Percentiles rank a stretch among this genome's conserved stretches.
Conservation (phyloP, 2,888 invertebrate species). For the Deroplatys truncata region DNA sequence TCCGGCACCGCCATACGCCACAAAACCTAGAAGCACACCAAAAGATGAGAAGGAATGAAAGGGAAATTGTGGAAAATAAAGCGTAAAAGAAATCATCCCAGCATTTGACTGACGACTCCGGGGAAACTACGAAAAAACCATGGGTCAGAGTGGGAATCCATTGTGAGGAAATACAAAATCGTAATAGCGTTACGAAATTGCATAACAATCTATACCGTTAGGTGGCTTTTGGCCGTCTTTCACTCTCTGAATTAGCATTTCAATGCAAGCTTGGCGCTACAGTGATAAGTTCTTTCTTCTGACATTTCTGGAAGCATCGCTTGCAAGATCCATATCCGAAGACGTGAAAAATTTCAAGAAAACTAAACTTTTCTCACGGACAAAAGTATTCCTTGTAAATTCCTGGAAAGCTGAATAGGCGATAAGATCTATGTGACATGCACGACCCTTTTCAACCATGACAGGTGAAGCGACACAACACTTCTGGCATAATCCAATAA, state of each 20-base stretch:
- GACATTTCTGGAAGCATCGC: background rate
- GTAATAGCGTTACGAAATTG: too few relatives aligned
- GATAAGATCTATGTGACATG: background rate
- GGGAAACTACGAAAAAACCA: too few relatives aligned
- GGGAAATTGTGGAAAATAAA: too few relatives aligned
- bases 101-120: too few relatives aligned
- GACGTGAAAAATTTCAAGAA: background rate
- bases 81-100: too few relatives aligned
- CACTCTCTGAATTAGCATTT: background rate
- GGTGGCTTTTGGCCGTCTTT: background rate
- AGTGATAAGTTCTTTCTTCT: background rate
- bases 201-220: too few relatives aligned
- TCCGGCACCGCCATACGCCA: too few relatives aligned
- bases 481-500: background rate
- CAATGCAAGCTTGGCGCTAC: background rate
- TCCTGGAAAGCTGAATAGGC: background rate
- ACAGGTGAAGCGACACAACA: background rate
- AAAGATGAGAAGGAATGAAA: too few relatives aligned
- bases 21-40: too few relatives aligned
- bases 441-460: background rate
- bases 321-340: background rate
- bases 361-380: background rate
- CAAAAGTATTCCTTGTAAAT: background rate
- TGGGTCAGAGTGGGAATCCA: too few relatives aligned
- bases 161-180: too few relatives aligned